Conservation (phyloP, 1,140 invertebrate species). For the Leptonema lineaticorne region DNA sequence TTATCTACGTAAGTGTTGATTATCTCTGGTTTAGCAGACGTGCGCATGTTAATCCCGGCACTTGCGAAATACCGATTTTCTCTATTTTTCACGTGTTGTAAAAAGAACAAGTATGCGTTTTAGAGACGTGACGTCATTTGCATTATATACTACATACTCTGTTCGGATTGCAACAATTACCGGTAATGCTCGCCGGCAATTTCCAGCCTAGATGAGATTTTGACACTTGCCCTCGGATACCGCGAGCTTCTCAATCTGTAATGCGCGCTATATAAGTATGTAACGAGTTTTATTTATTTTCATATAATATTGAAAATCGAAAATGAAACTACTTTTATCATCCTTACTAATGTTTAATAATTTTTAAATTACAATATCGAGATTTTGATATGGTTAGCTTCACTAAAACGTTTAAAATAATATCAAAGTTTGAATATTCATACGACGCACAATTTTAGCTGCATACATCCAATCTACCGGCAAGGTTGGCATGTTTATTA, state of each 20-base stretch:
- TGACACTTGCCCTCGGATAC: slow-evolving; percentile 9
- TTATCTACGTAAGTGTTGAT: neutral
- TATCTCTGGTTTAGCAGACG: neutral
- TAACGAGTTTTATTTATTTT: no score
- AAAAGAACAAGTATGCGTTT: slow-evolving; percentile 9
- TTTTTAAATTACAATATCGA: no score
- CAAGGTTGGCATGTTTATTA: neutral
- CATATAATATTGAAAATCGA: no score
- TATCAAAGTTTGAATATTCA: neutral
- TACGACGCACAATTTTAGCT: neutral
- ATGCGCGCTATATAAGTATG: no score
- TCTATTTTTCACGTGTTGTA: neutral
- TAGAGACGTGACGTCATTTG: slow-evolving; percentile 26
- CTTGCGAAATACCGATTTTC: slow-evolving; percentile 14
- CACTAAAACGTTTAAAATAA: no score
- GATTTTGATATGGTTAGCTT: no score
- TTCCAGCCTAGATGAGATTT: slow-evolving; percentile 21
- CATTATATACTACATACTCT: slow-evolving; percentile 13
- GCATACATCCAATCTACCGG: neutral
- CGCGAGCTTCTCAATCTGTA: neutral
- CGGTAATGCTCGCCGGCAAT: slow-evolving; percentile 20
- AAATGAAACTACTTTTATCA: no score
- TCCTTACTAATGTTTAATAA: no score
- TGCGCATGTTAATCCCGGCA: slow-evolving; percentile 12
- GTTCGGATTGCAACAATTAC: slow-evolving; percentile 23